A percentile compares a stretch with the other conserved stretches of the same genome.
Evolutionary conservation across 2,797 vertebrate genomes (phyloP).

Genomic region (Takifugu rubripes): DNA sequence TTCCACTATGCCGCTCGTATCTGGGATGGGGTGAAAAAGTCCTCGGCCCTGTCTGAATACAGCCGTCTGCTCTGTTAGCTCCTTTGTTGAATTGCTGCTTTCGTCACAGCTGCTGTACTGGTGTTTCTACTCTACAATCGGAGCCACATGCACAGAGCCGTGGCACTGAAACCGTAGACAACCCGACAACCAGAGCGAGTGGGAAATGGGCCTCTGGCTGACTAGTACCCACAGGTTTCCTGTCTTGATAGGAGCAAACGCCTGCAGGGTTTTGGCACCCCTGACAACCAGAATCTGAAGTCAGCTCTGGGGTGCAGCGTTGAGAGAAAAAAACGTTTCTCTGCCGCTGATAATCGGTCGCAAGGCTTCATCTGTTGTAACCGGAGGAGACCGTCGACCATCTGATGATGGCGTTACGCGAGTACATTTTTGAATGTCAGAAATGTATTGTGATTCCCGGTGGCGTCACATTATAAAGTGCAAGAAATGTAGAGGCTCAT

Average conservation of each 20-base stretch:
- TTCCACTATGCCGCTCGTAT: constrained; percentile 91
- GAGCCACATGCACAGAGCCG: not conserved
- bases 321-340: no score
- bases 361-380: no score
- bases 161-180: not conserved
- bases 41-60: constrained; percentile 87
- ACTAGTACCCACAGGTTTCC: not conserved
- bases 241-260: no score
- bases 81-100: not conserved
- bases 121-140: not conserved
- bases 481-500: no score
- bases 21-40: constrained; percentile 92
- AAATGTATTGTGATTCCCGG: no score
- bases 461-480: no score
- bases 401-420: no score
- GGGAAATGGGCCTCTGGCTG: rapidly evolving
- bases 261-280: no score
- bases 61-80: constrained; percentile 84
- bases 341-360: not conserved
- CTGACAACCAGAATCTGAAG: no score
- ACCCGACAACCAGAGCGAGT: not conserved
- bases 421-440: no score
- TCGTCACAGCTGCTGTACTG: not conserved
- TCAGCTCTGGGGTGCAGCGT: no score
- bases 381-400: no score